These are phyloP conservation scores for Proctacanthus coquilletti DNA, from an alignment of 1,140 invertebrate species.

Conservation along the genomic window DNA sequence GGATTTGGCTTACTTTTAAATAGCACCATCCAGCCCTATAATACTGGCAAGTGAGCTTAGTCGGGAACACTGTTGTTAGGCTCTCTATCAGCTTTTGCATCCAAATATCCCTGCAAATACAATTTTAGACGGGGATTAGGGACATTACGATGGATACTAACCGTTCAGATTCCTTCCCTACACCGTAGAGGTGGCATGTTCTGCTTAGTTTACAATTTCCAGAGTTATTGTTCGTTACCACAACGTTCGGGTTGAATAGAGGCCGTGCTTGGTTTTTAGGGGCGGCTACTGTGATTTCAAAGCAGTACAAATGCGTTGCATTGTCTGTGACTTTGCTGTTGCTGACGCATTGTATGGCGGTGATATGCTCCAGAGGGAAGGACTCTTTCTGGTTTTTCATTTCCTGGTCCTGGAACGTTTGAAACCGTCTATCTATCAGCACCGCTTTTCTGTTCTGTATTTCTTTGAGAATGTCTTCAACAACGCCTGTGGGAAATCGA, in stretches of 20 bases:
- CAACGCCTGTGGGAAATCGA: slow-evolving; percentile 30
- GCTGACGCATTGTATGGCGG: slow-evolving; percentile 44
- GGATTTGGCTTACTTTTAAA: slow-evolving; percentile 37
- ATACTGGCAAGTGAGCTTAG: slow-evolving; percentile 40
- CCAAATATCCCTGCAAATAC: slow-evolving; percentile 37
- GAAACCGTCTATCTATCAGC: slow-evolving; percentile 35
- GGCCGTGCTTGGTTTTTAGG: slow-evolving; percentile 21
- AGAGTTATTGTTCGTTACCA: slow-evolving; percentile 20
- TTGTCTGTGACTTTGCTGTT: slow-evolving; percentile 41
- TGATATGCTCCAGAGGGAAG: slow-evolving; percentile 37
- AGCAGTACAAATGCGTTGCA: slow-evolving; percentile 26
- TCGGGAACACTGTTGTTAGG: slow-evolving; percentile 41
- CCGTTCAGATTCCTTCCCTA: slow-evolving; percentile 25
- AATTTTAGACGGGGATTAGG: background rate
- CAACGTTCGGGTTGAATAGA: slow-evolving; percentile 26
- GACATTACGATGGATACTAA: background rate
- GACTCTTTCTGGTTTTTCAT: slow-evolving; percentile 38
- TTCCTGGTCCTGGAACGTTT: slow-evolving; percentile 36
- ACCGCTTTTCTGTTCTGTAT: slow-evolving; percentile 35
- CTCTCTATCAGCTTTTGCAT: slow-evolving; percentile 49
- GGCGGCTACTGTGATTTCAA: slow-evolving; percentile 22
- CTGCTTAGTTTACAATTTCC: slow-evolving; percentile 22
- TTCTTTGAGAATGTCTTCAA: slow-evolving; percentile 36
- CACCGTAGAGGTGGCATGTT: slow-evolving; percentile 23
- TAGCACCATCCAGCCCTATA: slow-evolving; percentile 49